These are phyloP conservation scores for Drosophila macrothrix DNA, from an alignment of 2,888 invertebrate genomes.

Conservation along the genomic window DNA sequence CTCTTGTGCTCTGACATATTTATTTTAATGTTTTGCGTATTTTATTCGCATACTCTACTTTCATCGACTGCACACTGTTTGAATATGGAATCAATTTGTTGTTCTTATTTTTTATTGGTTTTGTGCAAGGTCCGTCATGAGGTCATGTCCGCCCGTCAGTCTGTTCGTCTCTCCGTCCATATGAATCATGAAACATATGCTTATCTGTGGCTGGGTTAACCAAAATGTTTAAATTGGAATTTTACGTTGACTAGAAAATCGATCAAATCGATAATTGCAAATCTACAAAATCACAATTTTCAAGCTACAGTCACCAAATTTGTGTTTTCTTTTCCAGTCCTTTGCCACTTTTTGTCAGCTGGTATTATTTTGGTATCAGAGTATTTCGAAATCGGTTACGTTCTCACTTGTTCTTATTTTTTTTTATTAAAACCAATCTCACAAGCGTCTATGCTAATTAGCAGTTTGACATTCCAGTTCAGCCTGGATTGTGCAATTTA, in stretches of 20 bases:
- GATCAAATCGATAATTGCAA: not conserved
- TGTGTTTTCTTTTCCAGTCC: not conserved
- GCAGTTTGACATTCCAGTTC: constrained; percentile 53
- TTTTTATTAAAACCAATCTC: constrained; percentile 6
- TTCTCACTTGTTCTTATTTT: not conserved
- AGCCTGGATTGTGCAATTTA: constrained; percentile 15
- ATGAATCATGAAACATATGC: not conserved
- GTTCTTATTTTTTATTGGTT: not conserved
- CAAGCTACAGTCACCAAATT: not conserved
- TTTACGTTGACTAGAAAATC: not conserved
- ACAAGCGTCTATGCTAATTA: constrained; percentile 47
- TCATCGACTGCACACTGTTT: constrained; percentile 12
- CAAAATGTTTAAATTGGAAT: not conserved
- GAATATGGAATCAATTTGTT: constrained; percentile 15
- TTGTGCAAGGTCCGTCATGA: not conserved
- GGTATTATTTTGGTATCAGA: not conserved
- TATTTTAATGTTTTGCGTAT: not conserved
- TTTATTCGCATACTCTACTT: constrained; percentile 33
- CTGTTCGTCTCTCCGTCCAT: not conserved
- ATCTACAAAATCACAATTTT: not conserved
- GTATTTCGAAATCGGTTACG: not conserved
- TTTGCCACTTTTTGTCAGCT: not conserved
- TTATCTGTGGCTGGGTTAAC: not conserved
- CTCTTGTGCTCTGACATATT: not conserved
- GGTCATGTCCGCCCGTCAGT: not conserved